Evolutionary conservation across 1,140 invertebrate genomes (phyloP), one percentile per base, ranked within the genome.

Genomic region (Macrotrachela quadricornifera): DNA sequence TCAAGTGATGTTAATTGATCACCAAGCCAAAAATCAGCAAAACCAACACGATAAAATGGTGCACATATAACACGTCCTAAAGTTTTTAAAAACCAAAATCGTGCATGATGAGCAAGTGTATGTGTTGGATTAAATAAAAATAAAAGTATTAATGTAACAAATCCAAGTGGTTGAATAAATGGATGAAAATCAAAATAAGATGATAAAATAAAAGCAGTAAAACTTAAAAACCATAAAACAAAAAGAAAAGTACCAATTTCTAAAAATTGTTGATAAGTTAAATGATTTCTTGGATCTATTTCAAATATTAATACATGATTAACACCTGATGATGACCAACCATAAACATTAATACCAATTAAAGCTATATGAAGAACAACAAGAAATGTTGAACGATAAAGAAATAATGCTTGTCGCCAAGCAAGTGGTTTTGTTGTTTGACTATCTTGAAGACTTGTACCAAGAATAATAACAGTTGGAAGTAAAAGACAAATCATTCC

Each of bases 281-380:
- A 71, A 74, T 97, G 91, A 71, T 95, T 90, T 50, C 94, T 73
- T 0, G 92, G 94, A 72, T 99, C 90, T 46, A 97, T 72, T 68
- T 97, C 92, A 67, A 99, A 99, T 59, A 99, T 97, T 0, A 97
- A 75, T 0, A 97, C 92, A 68, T 99, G 94, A 74, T 99, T 99
- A 6, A 97, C 91, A 12, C 92, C 91, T 0, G 88, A 91, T 8
- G 84, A 85, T 58, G 90, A 74, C 91, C 91, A 97, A n/a, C 88
- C 88, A 68, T 95, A 94, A 45, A 78, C 90, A 65, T 97, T 97
- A 14, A 96, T 79, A 16, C 91, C 91, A 64, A 95, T 87, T 1
- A 96, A 71, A 64, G 94, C 96, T 57, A 96, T 76, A 64, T 91
- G 90, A 59, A 92, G 75, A 50, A 95, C 82, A 39, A 97, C 73